A percentile compares a stretch with the other conserved stretches of the same genome.
These are phyloP conservation scores for Spisula subtruncata DNA, from an alignment of 2,888 invertebrate species.

Conservation along the genomic window DNA sequence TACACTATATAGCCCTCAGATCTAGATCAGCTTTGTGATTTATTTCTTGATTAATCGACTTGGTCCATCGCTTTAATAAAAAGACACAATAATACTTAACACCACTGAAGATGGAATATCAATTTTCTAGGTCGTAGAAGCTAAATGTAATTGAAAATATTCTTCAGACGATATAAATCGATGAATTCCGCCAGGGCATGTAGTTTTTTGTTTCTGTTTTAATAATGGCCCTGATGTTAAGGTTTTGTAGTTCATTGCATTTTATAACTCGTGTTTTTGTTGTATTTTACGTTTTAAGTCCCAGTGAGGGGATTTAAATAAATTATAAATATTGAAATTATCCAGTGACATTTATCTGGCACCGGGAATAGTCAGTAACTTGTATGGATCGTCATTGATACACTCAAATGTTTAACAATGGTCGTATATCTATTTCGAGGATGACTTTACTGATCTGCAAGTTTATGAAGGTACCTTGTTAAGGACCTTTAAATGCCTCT, in stretches of 20 bases:
- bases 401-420: no score
- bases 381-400: no score
- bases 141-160: constrained; percentile 19
- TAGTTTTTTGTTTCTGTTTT: background rate
- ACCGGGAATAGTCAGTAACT: no score
- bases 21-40: background rate
- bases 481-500: no score
- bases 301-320: no score
- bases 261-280: background rate
- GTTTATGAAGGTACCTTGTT: no score
- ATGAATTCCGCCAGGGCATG: background rate
- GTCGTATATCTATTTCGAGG: no score
- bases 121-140: background rate
- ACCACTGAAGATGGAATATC: background rate
- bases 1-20: background rate
- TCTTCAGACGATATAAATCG: background rate
- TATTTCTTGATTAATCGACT: constrained; percentile 18
- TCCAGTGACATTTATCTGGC: no score
- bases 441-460: no score
- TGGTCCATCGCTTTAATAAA: constrained; percentile 22
- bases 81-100: constrained; percentile 13
- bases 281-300: no score
- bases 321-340: no score
- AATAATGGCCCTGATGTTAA: background rate
- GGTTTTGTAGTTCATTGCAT: background rate